Base-by-base conservation (phyloP, 2,888 invertebrate species). In the Machimus atricapillus region DNA sequence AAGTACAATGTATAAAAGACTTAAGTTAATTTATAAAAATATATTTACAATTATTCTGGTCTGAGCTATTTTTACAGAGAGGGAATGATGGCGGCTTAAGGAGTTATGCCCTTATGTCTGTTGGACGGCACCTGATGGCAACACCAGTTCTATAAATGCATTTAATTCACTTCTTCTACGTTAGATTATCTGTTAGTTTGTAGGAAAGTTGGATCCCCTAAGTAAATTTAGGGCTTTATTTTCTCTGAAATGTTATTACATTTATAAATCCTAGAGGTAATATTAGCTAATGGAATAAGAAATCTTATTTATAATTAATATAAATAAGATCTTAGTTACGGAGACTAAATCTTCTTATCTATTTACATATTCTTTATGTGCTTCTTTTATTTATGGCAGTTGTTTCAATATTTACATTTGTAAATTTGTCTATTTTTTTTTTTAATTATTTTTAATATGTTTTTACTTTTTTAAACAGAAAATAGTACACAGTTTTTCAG, bases 361-460 rank as follows among this genome's bases (percentile, higher is more conserved):
- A 82, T 58, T 79, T 58, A 58, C 66, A 66, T 14, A 14, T 76
- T 76, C 14, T 12, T 82, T 66, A 58, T 82, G 76, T 76, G 37
- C 31, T 34, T 82, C 34, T 82, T 27, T 31, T 82, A 82, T 31
- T 52, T 82, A 82, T 82, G 82, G 82, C 82, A 82, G 82, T 82
- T 82, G n/a, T 58, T 82, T 82, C 16, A 23, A 12, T 82, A 82
- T 82, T 82, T 82, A 82, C 82, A 82, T 27, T 66, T 66, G 66
- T 66, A 66, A 66, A 66, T 19, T 23, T 66, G 12, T 66, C 52
- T 78, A 40, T 19, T 78, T 43, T 43, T 78, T 40, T 14, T 78
- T 19, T 78, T 40, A n/a, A 58, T n/a, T 56, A 19, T 46, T 66
- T 66, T 66, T 9, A 37, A 9, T 34, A 34, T 37, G 23, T 58